A percentile compares a stretch with the other conserved stretches of the same genome.
Evolutionary conservation across 2,113 vertebrate genomes (phyloP).

Genomic region (Myotis brandtii): DNA sequence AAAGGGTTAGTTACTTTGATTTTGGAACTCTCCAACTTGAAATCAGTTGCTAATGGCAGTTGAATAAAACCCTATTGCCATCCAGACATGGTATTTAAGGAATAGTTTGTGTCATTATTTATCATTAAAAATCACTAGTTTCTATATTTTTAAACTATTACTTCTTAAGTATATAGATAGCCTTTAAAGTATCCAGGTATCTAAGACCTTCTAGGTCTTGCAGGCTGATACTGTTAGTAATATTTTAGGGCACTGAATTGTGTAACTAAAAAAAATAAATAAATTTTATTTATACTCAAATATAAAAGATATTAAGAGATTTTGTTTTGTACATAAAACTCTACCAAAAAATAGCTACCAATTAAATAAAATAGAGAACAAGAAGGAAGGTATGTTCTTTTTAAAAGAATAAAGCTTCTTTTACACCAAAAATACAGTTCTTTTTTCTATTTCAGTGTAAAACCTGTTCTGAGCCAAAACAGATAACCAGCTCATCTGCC

Average conservation of each 20-base stretch:
- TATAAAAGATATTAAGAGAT: background rate
- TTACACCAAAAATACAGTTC: conserved; percentile 2
- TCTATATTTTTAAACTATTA: background rate
- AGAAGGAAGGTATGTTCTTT: background rate
- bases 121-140: background rate
- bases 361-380: conserved; percentile 12
- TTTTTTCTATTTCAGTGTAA: conserved; percentile 88
- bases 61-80: background rate
- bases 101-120: conserved; percentile 13
- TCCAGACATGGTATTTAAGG: conserved; percentile 18
- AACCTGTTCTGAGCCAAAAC: conserved; percentile 94
- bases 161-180: background rate
- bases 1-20: conserved; percentile 23
- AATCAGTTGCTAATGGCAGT: background rate
- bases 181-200: background rate
- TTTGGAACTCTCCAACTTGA: background rate
- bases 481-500: conserved; percentile 93
- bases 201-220: background rate
- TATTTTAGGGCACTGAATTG: conserved; percentile 27
- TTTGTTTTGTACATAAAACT: conserved; percentile 7
- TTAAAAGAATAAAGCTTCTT: background rate
- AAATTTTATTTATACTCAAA: conserved; percentile 28
- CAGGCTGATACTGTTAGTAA: background rate
- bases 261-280: conserved; percentile 17
- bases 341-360: background rate